These are phyloP conservation scores for Clamator glandarius DNA, from an alignment of 2,797 vertebrate genomes.

Conservation along the genomic window DNA sequence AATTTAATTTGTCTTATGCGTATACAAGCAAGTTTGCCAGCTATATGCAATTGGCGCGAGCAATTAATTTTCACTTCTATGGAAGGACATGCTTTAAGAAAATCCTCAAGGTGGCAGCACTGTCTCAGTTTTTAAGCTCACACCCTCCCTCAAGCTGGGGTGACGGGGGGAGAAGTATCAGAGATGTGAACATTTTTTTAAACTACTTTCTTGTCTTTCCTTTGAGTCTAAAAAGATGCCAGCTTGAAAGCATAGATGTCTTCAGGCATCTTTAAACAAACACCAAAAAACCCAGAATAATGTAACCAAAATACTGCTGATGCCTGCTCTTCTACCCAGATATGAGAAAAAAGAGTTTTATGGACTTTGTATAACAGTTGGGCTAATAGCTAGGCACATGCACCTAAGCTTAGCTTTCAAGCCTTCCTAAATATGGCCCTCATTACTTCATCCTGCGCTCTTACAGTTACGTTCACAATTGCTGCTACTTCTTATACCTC, in stretches of 20 bases:
- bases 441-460: neutral
- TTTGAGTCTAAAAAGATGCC: neutral
- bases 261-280: neutral
- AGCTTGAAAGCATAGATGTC: neutral
- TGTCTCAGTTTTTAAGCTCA: slow-evolving; percentile 50
- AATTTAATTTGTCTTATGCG: neutral
- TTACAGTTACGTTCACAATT: neutral
- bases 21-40: rapidly evolving
- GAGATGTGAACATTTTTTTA: neutral
- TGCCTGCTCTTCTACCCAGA: neutral
- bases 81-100: neutral
- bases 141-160: rapidly evolving
- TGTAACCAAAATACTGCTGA: neutral
- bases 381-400: neutral
- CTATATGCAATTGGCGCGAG: rapidly evolving
- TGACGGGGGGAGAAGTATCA: neutral
- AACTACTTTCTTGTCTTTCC: neutral
- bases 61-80: neutral
- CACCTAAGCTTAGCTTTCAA: neutral
- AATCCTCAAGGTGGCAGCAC: slow-evolving; percentile 77
- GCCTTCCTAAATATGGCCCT: neutral
- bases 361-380: neutral
- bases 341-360: neutral
- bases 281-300: neutral
- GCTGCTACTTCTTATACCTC: neutral